Evolutionary conservation across 2,797 vertebrate species (phyloP), one percentile per base, ranked within the genome.

Genomic region (Sebastiscus tertius): DNA sequence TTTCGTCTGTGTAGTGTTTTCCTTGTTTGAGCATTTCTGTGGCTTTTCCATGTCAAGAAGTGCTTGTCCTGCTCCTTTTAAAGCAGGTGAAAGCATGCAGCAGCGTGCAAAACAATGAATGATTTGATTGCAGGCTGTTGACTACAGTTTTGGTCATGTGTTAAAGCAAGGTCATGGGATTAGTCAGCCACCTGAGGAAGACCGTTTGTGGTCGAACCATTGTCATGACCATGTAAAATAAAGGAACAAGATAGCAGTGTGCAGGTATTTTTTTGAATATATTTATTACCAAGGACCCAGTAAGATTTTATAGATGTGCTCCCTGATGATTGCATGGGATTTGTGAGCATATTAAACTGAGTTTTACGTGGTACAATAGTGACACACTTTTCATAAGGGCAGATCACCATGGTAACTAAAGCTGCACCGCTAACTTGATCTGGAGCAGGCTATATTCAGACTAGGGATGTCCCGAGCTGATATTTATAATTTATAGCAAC

Each of bases 401-500:
- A 29, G 55, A 74, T 52, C 9, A 10, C 27, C 75, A 69, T 66
- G 55, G 74, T 77, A 83, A 77, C 65, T 24, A 22, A 86, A 68
- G 70, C 76, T 73, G 80, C 29, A 3, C 59, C 1, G 75, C 69
- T 64, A 62, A 65, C 52, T 63, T 42, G 61, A 86, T 80, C 52
- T 78, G 60, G 63, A 80, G 34, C 56, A 72, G 69, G 46, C 77
- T 75, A 71, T 85, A 80, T 82, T 81, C 56, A 82, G 79, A 75
- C 65, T 1, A 68, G 72, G 82, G 77, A 77, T 79, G 68, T 87
- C 77, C 77, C 39, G 8, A n/a, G 73, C 55, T 80, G 65, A 74
- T 88, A 81, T 92, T 81, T 74, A 89, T 82, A 87, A 86, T 89
- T 85, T 27, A 88, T 77, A 58, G 26, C 71, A 61, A 29, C 12